phyloP scores from a whole-genome alignment of 2,797 vertebrate genomes.

The Pseudochaenichthys georgianus region DNA sequence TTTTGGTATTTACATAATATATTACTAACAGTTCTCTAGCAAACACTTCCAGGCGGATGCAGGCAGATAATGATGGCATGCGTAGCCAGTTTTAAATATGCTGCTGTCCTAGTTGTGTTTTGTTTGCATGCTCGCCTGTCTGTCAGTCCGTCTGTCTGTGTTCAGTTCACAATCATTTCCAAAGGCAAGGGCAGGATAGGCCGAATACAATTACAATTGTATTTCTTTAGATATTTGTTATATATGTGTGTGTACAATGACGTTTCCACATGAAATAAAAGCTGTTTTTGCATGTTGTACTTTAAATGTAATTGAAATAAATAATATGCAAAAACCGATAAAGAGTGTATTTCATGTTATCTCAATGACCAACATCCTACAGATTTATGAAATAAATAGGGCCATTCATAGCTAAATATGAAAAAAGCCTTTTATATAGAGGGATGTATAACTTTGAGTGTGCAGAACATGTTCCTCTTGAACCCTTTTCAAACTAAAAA shows the following conservation, averaged over 20 bases:
- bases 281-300: neutral
- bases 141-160: conserved; percentile 12
- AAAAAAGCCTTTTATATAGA: conserved; percentile 1
- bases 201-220: neutral
- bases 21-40: neutral
- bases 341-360: conserved; percentile 19
- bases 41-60: neutral
- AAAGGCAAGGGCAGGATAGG: conserved; percentile 62
- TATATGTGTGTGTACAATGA: neutral
- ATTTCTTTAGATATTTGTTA: neutral
- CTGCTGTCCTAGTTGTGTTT: conserved; percentile 2
- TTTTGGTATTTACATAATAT: neutral
- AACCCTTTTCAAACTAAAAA: conserved; percentile 11
- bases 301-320: conserved; percentile 33
- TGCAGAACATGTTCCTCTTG: conserved; percentile 10
- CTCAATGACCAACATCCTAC: neutral
- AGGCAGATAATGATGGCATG: neutral
- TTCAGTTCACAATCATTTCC: conserved; percentile 65
- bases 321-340: conserved; percentile 7
- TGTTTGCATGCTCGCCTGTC: conserved; percentile 6
- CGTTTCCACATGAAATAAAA: neutral
- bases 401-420: neutral
- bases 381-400: neutral
- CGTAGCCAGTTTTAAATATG: neutral
- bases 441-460: neutral